These are phyloP conservation scores for Hypocryptadius cinnamomeus DNA, from an alignment of 2,113 vertebrate species.

Conservation along the genomic window DNA sequence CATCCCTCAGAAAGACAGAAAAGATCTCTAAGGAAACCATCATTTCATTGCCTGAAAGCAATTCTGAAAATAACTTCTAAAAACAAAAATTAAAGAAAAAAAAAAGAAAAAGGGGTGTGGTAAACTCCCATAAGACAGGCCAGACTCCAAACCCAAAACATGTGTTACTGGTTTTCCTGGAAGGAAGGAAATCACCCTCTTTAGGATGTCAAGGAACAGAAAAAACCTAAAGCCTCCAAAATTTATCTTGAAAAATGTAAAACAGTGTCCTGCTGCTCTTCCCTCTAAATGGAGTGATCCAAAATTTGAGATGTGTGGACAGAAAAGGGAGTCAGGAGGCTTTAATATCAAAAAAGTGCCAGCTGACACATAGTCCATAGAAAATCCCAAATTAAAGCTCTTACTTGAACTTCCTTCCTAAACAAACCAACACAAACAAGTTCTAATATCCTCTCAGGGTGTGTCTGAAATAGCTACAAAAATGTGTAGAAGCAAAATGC, in stretches of 20 bases:
- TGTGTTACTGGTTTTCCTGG: neutral
- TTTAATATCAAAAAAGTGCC: neutral
- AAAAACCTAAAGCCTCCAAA: neutral
- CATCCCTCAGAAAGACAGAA: neutral
- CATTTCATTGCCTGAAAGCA: neutral
- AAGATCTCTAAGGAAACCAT: neutral
- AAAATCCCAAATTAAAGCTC: neutral
- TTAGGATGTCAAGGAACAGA: neutral
- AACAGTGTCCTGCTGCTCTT: rapidly evolving
- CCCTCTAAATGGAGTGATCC: neutral
- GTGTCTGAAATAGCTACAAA: neutral
- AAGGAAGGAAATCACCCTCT: neutral
- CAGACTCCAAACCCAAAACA: neutral
- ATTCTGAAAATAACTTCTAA: neutral
- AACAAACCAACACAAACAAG: neutral
- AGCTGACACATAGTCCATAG: neutral
- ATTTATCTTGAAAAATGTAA: neutral
- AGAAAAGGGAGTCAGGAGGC: neutral
- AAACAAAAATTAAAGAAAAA: neutral
- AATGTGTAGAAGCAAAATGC: neutral
- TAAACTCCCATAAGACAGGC: neutral
- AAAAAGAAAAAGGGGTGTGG: neutral
- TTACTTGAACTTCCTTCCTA: neutral
- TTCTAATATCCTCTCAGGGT: neutral
- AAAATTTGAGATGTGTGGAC: neutral